Conservation (phyloP, 2,113 vertebrate genomes). For the Taxidea taxus region DNA sequence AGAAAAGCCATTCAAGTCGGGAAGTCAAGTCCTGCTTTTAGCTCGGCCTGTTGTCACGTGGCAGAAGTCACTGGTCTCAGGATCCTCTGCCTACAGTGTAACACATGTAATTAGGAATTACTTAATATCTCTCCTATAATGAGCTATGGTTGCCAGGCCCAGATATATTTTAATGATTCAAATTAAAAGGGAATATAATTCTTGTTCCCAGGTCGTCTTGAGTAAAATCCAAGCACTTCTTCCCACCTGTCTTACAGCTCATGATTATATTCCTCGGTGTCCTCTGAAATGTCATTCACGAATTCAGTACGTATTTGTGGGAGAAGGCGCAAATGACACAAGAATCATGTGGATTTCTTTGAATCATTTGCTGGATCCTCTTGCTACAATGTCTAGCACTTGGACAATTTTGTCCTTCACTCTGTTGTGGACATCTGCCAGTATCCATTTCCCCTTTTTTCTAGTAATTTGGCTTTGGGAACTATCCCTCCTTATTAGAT, state of each 20-base stretch:
- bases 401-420: not conserved
- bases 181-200: slow-evolving; percentile 52
- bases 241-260: slow-evolving; percentile 7
- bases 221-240: slow-evolving; percentile 38
- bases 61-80: slow-evolving; percentile 59
- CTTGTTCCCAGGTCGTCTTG: slow-evolving; percentile 36
- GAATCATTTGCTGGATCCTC: not conserved
- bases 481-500: not conserved
- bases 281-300: not conserved
- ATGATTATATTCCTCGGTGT: not conserved
- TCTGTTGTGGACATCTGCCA: not conserved
- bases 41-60: slow-evolving; percentile 56
- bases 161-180: slow-evolving; percentile 55
- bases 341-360: not conserved
- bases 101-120: slow-evolving; percentile 69
- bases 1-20: slow-evolving; percentile 34
- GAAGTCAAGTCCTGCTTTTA: slow-evolving; percentile 67
- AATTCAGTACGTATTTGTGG: not conserved
- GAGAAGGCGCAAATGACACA: slow-evolving; percentile 4
- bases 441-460: not conserved
- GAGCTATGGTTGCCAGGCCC: slow-evolving; percentile 26
- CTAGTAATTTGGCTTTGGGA: not conserved
- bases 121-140: slow-evolving; percentile 55
- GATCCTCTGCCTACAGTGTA: slow-evolving; percentile 49
- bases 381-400: not conserved